Conservation (phyloP, 2,888 invertebrate species). For the Dione juno region DNA sequence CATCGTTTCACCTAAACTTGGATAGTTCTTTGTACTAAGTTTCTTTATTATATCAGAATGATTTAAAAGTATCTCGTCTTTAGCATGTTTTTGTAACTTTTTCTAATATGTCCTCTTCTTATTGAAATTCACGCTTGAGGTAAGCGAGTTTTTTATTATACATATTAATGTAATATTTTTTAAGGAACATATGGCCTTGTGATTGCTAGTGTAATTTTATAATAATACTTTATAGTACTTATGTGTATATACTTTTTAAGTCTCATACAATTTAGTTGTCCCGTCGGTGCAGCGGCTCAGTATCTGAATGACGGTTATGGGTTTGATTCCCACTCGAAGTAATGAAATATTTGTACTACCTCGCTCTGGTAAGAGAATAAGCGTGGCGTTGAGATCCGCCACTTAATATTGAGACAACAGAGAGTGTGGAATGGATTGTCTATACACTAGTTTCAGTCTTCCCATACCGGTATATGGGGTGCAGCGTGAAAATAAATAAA, state of each 20-base stretch:
- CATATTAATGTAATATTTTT: no score
- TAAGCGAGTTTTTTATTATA: neutral
- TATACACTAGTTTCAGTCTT: neutral
- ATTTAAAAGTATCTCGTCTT: slow-evolving; percentile 38
- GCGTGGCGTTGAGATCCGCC: neutral
- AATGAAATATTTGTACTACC: no score
- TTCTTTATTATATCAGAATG: slow-evolving; percentile 39
- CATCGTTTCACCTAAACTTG: slow-evolving; percentile 18
- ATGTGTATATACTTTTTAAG: no score
- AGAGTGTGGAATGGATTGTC: neutral
- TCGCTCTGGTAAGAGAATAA: no score
- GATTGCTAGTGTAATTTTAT: no score
- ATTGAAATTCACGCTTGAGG: neutral
- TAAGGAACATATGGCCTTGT: no score
- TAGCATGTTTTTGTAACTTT: slow-evolving; percentile 5
- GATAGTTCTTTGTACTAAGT: slow-evolving; percentile 29
- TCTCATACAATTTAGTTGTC: no score
- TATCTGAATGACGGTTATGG: no score
- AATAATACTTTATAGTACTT: no score
- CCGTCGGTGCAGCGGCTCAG: no score
- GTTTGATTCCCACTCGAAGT: no score
- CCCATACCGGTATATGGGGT: neutral
- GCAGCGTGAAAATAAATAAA: neutral
- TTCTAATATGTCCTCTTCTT: slow-evolving; percentile 11
- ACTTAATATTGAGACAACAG: neutral